Evolutionary conservation across 2,113 vertebrate genomes (phyloP).

Genomic region (Manacus vitellinus): DNA sequence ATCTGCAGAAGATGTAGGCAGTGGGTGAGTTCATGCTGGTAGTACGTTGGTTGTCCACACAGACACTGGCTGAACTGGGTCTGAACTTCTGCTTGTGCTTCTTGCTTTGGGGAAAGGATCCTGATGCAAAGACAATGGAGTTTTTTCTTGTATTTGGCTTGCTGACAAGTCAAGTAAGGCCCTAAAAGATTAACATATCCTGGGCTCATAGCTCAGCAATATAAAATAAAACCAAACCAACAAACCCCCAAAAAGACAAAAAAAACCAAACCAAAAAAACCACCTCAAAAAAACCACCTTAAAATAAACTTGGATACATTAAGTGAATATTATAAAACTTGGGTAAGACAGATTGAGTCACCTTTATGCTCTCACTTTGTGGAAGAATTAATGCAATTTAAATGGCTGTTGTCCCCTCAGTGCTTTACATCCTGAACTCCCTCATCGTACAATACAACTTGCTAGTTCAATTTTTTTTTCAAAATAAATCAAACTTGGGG

Average conservation of each 20-base stretch:
- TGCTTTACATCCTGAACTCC: not conserved
- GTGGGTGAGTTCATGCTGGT: not conserved
- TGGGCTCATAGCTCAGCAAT: not conserved
- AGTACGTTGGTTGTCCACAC: fast-evolving
- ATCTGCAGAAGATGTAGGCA: not conserved
- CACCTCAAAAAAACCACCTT: not conserved
- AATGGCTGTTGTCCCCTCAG: not conserved
- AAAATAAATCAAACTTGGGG: not conserved
- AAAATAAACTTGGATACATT: not conserved
- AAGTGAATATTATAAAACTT: not conserved
- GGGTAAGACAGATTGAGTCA: not conserved
- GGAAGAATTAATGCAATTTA: conserved; percentile 19
- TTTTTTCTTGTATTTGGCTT: not conserved
- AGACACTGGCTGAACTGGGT: not conserved
- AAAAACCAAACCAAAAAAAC: not conserved
- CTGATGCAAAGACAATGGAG: not conserved
- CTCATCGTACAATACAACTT: not conserved
- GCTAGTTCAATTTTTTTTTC: not conserved
- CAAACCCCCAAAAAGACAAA: not conserved
- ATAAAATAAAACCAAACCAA: not conserved
- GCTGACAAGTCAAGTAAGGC: not conserved
- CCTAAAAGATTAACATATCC: not conserved
- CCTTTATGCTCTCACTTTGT: not conserved
- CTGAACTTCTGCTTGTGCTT: not conserved
- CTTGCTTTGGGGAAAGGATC: not conserved